Base-by-base conservation (phyloP, 1,140 invertebrate species). In the Macrobrachium rosenbergii region DNA sequence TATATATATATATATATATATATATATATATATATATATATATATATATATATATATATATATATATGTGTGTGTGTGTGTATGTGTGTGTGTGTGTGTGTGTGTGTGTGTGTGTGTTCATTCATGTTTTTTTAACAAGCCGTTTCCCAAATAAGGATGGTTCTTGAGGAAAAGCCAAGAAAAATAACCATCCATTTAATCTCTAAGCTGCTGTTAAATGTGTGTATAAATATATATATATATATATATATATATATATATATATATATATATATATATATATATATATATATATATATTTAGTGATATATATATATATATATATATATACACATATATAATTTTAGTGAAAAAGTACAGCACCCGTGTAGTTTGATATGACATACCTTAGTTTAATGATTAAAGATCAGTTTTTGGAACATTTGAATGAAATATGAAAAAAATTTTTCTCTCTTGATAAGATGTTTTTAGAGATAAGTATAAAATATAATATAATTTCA, bases 21-120 rank as follows among this genome's bases (percentile, higher is more conserved):
- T 14, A 69, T 69, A 69, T 21, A 72, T 72, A 72, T 72, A 72
- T n/a, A 72, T 17, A 72, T 72, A 72, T 72, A 72, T 17, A 78
- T 23, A 59, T 23, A 78, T 23, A 78, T 23, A 78, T 14, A 59
- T 23, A 59, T n/a, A 78, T 23, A 78, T 23, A 78, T 23, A 72
- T 28, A 72, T 17, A 72, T 28, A 72, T 28, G 23, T 62, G 28
- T 62, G 16, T 79, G 28, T 79, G 14, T 79, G 28, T 80, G 28
- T 63, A 62, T 80, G 28, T 63, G 28, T 80, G 28, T 37, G 28
- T 80, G 28, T 63, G 23, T 80, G 28, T 63, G 28, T 80, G 16
- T 63, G 17, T 80, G 17, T 80, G 17, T 80, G 16, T 80, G 12
- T 80, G 16, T 80, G 17, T 80, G 5, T 80, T 16, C 60, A 14